Evolutionary conservation across 2,113 vertebrate species (phyloP), one percentile per base, ranked within the genome.

Genomic region (Barnardius zonarius): DNA sequence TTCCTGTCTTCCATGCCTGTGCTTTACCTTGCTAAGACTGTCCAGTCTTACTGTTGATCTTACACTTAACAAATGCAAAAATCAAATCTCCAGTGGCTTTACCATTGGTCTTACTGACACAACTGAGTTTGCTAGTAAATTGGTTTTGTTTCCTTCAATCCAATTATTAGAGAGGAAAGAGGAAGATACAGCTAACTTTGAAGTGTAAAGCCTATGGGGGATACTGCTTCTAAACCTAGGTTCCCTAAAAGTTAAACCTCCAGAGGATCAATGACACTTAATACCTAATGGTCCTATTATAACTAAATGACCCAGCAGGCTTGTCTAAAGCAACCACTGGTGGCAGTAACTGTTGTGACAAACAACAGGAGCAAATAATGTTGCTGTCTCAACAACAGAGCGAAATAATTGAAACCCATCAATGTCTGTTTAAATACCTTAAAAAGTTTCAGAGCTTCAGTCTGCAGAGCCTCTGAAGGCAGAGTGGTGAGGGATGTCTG

Each of bases 371-470:
- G 35, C 27, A 43, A 86, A 86, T 22, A 66, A 52, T 13, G 16
- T 59, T 68, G 44, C 37, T 91, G 51, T 25, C 22, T 14, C 37
- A 82, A 46, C 24, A 83, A 62, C 48, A 72, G 31, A 85, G 39
- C 20, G 90, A 68, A 84, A 49, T n/a, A 78, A 88, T 27, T 61
- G 51, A 67, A 76, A 91, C 46, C 13, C 12, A 37, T 10, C 44
- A 85, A 11, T 5, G 16, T 82, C 86, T 54, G 44, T 79, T 81
- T 79, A 89, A 83, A 83, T 97, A 99, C 98, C 98, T 99, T 99
- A 97, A 99, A 99, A 55, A 99, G 98, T 85, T 99, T 99, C 88
- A 99, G 98, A 57, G 98, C 99, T 96, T 99, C 99, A 6, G 99
- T 99, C 97, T 99, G 98, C 85, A 99, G 98, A 39, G 99, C 99